These are phyloP conservation scores for Myotis findleyi DNA, from an alignment of 2,797 vertebrate genomes.

Conservation along the genomic window DNA sequence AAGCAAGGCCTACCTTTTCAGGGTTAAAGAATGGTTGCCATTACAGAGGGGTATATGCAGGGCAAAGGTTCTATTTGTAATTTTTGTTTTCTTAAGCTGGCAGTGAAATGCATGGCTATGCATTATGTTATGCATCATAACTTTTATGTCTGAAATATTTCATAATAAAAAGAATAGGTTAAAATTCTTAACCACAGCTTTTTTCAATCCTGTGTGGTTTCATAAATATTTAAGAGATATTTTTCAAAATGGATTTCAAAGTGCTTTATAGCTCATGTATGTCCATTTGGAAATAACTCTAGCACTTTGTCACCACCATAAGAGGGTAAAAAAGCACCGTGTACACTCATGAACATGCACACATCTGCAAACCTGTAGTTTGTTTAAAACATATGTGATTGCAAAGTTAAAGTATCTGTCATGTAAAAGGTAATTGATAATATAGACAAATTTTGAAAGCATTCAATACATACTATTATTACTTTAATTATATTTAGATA, in stretches of 20 bases:
- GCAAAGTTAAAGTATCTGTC: background rate
- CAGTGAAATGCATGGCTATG: background rate
- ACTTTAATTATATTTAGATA: background rate
- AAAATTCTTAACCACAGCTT: slow-evolving; percentile 48
- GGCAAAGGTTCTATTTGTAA: background rate
- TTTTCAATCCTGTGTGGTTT: slow-evolving; percentile 51
- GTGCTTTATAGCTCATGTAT: slow-evolving; percentile 29
- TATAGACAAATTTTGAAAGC: background rate
- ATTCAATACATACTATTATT: background rate
- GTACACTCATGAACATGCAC: background rate
- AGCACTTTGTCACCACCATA: background rate
- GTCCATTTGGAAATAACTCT: background rate
- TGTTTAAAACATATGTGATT: background rate
- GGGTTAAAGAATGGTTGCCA: background rate
- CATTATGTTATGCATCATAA: background rate
- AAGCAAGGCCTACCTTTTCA: background rate
- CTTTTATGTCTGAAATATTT: slow-evolving; percentile 61
- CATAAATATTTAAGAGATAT: slow-evolving; percentile 69
- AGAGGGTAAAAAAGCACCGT: background rate
- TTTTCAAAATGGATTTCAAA: slow-evolving; percentile 56
- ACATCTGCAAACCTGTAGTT: background rate
- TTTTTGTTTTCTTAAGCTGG: background rate
- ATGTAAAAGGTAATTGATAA: background rate
- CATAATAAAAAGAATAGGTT: slow-evolving; percentile 56
- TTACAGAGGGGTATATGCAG: background rate